Base-by-base conservation (phyloP, 2,797 vertebrate species). In the Poeciliopsis turneri region DNA sequence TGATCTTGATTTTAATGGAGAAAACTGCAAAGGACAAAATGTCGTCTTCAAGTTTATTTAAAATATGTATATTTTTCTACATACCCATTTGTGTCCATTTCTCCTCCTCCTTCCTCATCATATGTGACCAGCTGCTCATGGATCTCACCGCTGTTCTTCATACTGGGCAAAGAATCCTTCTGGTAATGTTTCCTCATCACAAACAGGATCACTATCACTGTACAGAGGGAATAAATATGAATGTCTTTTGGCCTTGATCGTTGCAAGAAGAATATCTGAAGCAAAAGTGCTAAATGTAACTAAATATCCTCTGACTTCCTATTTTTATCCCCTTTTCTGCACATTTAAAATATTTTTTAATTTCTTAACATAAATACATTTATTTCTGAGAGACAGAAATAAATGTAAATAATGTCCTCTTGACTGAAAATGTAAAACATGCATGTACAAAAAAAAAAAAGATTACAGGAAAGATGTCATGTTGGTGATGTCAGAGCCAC, bases 101-200 rank as follows among this genome's bases (percentile, higher is more conserved):
- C 98, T 4, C 98, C 98, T 0, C 98, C 98, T 0, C 98, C 98
- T 91, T 99, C 98, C 87, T 99, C 98, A 0, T 99, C 98, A 0
- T 99, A 99, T 6, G 95, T 97, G 81, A 99, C 97, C 83, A 99
- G 95, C 94, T 99, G 98, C 95, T 99, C 98, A 0, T 98, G 98
- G 87, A 99, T 98, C 90, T 99, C 98, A 0, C 97, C 94, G n/a
- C 96, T 95, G 1, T 93, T 96, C 90, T 97, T 98, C 90, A 96
- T 87, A 0, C 93, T 92, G 13, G 95, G 90, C 0, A 96, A 91
- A 12, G 96, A 90, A 0, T 98, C 96, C 89, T 97, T 97, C 93
- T 96, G 97, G 78, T 96, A 96, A 59, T 95, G 96, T 81, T 95
- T 96, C 82, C 97, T 95, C 92, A 97, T 90, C 82, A 96, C 92